Conservation (phyloP, 2,797 vertebrate genomes). For the Apogon hyalosoma region DNA sequence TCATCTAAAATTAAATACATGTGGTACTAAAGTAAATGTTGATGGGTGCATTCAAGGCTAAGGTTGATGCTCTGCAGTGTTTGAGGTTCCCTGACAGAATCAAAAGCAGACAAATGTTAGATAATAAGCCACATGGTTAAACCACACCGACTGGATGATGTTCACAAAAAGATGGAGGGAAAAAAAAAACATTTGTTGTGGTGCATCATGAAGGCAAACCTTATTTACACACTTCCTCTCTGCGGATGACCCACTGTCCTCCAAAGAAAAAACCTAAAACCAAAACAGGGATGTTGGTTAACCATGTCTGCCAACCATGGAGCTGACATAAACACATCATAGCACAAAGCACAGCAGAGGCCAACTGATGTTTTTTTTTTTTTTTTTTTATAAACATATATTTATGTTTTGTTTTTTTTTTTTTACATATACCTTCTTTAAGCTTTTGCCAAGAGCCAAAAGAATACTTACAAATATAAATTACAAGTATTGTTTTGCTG, state of each 20-base stretch:
- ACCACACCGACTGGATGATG: background rate
- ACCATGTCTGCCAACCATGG: background rate
- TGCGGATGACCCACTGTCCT: conserved; percentile 9
- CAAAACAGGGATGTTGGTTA: conserved; percentile 6
- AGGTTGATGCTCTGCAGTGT: conserved; percentile 2
- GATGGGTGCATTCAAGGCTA: conserved; percentile 11
- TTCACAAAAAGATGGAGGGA: no score
- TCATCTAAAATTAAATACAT: no score
- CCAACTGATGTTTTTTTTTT: conserved; percentile 26
- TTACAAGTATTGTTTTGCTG: conserved; percentile 44
- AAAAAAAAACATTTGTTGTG: background rate
- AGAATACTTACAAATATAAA: conserved; percentile 40
- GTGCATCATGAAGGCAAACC: conserved; percentile 19
- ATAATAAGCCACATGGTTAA: conserved; percentile 12
- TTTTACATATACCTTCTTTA: conserved; percentile 14
- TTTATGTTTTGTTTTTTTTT: conserved; percentile 36
- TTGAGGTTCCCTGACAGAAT: conserved; percentile 6
- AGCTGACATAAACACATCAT: conserved; percentile 25
- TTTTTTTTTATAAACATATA: no score
- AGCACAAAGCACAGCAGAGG: background rate
- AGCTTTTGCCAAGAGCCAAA: conserved; percentile 22
- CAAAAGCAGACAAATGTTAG: conserved; percentile 18
- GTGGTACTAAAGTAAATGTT: background rate
- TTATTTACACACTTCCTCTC: conserved; percentile 13
- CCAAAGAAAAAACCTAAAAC: background rate